A percentile compares a stretch with the other conserved stretches of the same genome.
These are phyloP conservation scores for Temnothorax nylanderi DNA, from an alignment of 1,140 invertebrate genomes.

Conservation along the genomic window DNA sequence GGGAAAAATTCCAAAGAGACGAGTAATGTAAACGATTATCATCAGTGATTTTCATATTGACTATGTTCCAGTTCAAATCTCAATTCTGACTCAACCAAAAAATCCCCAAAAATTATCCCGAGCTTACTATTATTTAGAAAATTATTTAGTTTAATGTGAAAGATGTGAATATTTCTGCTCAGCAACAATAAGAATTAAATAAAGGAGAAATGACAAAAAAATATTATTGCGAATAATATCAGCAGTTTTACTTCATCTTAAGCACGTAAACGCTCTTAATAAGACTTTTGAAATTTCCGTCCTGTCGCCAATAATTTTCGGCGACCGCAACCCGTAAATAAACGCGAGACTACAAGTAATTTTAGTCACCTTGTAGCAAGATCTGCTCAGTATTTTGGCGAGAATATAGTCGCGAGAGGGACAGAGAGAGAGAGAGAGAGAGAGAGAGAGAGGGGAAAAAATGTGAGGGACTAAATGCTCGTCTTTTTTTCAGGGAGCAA, in stretches of 20 bases:
- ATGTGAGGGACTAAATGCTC: background rate
- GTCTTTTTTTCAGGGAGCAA: conserved; percentile 5
- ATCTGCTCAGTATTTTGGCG: conserved; percentile 23
- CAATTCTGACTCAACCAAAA: background rate
- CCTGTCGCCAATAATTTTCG: conserved; percentile 52
- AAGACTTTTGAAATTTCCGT: conserved; percentile 22
- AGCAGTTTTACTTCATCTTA: background rate
- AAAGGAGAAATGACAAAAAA: background rate
- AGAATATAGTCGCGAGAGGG: background rate
- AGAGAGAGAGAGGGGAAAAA: background rate
- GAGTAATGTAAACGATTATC: background rate
- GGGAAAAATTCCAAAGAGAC: background rate
- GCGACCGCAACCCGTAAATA: conserved; percentile 49
- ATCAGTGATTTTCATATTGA: background rate
- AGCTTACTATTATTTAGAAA: background rate
- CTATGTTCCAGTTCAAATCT: background rate
- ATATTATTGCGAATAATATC: background rate
- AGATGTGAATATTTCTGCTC: background rate
- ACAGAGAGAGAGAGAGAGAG: background rate
- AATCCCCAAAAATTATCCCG: background rate
- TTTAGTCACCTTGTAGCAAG: conserved; percentile 46
- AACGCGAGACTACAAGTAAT: conserved; percentile 44
- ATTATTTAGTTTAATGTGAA: background rate
- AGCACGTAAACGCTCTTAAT: background rate
- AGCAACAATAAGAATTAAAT: background rate